These are phyloP conservation scores for Alces alces DNA, from an alignment of 2,113 vertebrate species.

Conservation along the genomic window DNA sequence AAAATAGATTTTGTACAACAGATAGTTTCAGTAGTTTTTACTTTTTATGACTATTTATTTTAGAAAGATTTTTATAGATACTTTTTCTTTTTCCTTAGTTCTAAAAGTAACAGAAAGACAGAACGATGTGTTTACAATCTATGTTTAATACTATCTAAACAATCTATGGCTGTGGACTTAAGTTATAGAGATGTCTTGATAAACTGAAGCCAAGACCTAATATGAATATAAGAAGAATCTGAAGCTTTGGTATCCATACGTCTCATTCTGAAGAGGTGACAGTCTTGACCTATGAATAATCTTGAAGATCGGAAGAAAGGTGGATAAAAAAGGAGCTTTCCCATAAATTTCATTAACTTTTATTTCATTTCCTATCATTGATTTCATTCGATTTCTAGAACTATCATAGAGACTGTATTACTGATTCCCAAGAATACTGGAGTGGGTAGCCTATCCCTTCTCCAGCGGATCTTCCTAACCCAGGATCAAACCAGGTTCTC, in stretches of 20 bases:
- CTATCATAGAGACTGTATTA: background rate
- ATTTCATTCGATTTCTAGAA: constrained; percentile 27
- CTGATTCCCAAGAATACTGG: background rate
- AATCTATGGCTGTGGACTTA: background rate
- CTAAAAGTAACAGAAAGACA: background rate
- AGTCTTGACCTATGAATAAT: background rate
- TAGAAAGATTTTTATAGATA: background rate
- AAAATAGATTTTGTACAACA: background rate
- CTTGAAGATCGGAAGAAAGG: background rate
- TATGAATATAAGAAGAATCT: background rate
- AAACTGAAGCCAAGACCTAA: background rate
- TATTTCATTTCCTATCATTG: background rate
- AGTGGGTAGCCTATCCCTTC: background rate
- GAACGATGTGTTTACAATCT: background rate
- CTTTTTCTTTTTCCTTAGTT: background rate
- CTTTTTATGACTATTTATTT: background rate
- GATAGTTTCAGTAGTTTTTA: background rate
- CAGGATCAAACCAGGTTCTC: background rate
- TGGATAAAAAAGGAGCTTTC: background rate
- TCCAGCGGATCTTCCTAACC: background rate
- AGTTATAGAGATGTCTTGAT: background rate
- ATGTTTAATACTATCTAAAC: background rate
- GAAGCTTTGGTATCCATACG: background rate
- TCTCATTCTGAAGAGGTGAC: background rate
- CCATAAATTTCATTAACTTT: background rate